phyloP scores from a whole-genome alignment of 2,113 vertebrate species.

The Silurus glanis region DNA sequence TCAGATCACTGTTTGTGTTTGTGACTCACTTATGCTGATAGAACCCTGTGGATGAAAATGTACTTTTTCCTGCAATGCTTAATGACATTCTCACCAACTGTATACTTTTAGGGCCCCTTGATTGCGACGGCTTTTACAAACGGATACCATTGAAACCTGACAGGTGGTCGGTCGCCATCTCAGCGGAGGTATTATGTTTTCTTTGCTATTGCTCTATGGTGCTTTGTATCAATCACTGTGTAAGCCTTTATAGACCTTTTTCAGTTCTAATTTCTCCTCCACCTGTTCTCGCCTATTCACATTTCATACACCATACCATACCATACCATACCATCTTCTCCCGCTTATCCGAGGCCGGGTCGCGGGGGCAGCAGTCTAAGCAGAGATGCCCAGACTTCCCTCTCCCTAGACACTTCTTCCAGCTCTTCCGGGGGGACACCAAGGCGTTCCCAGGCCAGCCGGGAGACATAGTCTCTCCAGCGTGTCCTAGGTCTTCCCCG shows the following conservation, averaged over 20 bases:
- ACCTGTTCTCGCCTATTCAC: slow-evolving; percentile 17
- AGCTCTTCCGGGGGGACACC: too few relatives aligned
- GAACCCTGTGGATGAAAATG: slow-evolving; percentile 74
- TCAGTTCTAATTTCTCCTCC: slow-evolving; percentile 18
- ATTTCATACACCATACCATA: too few relatives aligned
- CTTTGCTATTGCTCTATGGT: slow-evolving; percentile 70
- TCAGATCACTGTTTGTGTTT: slow-evolving; percentile 11
- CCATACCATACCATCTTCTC: too few relatives aligned
- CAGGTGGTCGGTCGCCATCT: slow-evolving; percentile 93
- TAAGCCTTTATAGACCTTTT: slow-evolving; percentile 16
- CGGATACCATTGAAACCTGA: slow-evolving; percentile 98
- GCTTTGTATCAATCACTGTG: slow-evolving; percentile 30
- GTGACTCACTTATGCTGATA: slow-evolving; percentile 81
- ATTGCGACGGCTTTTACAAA: slow-evolving; percentile 99
- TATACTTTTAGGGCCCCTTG: slow-evolving; percentile 99
- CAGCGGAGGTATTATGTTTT: slow-evolving; percentile 92
- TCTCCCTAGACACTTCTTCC: too few relatives aligned
- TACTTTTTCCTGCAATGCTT: slow-evolving; percentile 74
- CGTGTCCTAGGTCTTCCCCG: too few relatives aligned
- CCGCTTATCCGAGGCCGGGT: too few relatives aligned
- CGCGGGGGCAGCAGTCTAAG: too few relatives aligned
- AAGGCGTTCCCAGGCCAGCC: too few relatives aligned
- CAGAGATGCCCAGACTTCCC: too few relatives aligned
- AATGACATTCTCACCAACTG: slow-evolving; percentile 94
- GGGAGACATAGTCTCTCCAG: too few relatives aligned